Conservation (phyloP, 2,113 vertebrate genomes). For the Neofelis nebulosa region DNA sequence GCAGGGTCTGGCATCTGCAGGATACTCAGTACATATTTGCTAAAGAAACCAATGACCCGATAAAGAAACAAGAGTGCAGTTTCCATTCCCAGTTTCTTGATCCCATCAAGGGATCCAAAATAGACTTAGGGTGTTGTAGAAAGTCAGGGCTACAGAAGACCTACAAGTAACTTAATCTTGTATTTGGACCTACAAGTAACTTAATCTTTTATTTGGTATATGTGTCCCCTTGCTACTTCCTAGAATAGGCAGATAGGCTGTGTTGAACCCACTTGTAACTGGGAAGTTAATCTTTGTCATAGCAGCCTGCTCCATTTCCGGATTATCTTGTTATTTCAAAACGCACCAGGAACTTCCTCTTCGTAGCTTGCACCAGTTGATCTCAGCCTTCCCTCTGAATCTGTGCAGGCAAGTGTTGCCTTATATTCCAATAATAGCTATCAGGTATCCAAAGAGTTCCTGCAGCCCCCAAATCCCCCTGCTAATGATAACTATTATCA, state of each 20-base stretch:
- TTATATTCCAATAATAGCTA: rapidly evolving
- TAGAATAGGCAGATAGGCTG: background rate
- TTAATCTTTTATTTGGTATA: no score
- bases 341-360: background rate
- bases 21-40: no score
- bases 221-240: background rate
- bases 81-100: rapidly evolving
- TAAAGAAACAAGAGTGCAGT: no score
- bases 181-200: no score
- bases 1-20: rapidly evolving
- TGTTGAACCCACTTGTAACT: background rate
- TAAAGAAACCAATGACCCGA: background rate
- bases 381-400: background rate
- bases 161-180: no score
- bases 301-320: background rate
- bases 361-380: rapidly evolving
- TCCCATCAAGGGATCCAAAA: background rate
- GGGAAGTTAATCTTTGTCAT: background rate
- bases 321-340: background rate
- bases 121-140: background rate
- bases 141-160: background rate
- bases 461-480: background rate
- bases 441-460: background rate
- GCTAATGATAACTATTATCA: rapidly evolving
- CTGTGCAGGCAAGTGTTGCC: background rate